Evolutionary conservation across 2,888 invertebrate genomes (phyloP).

Genomic region (Papilio protenor): DNA sequence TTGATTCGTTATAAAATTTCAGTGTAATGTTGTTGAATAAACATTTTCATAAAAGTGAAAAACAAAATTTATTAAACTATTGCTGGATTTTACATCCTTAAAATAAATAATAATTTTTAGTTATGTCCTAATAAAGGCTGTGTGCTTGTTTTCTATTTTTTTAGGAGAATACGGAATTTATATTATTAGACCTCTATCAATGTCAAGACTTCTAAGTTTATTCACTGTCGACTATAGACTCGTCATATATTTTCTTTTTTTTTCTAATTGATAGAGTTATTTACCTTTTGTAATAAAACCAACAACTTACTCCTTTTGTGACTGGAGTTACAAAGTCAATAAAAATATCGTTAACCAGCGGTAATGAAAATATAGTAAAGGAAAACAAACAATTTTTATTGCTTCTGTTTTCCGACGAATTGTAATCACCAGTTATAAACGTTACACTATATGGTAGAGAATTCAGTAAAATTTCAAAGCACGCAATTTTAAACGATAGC

Average conservation of each 20-base stretch:
- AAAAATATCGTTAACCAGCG: not conserved
- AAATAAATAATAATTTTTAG: too few species aligned
- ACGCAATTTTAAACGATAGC: slow-evolving; percentile 31
- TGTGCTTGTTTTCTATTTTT: not conserved
- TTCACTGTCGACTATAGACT: not conserved
- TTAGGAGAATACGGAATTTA: not conserved
- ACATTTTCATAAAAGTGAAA: not conserved
- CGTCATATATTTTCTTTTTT: not conserved
- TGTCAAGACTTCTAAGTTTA: not conserved
- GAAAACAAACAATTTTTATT: slow-evolving; percentile 10
- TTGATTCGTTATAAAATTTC: not conserved
- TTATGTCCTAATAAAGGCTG: not conserved
- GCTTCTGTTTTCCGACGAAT: slow-evolving; percentile 1
- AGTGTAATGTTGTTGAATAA: not conserved
- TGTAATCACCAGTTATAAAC: slow-evolving; percentile 16
- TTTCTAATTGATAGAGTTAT: too few species aligned
- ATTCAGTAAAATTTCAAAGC: slow-evolving; percentile 14
- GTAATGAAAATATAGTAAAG: not conserved
- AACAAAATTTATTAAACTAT: not conserved
- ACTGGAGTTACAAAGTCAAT: not conserved
- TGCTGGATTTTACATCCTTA: too few species aligned
- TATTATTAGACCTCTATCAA: not conserved
- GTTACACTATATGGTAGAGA: not conserved
- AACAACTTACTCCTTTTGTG: not conserved
- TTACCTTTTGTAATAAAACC: not conserved